Evolutionary conservation across 2,797 vertebrate genomes (phyloP).

Genomic region (Gambusia yucatana): DNA sequence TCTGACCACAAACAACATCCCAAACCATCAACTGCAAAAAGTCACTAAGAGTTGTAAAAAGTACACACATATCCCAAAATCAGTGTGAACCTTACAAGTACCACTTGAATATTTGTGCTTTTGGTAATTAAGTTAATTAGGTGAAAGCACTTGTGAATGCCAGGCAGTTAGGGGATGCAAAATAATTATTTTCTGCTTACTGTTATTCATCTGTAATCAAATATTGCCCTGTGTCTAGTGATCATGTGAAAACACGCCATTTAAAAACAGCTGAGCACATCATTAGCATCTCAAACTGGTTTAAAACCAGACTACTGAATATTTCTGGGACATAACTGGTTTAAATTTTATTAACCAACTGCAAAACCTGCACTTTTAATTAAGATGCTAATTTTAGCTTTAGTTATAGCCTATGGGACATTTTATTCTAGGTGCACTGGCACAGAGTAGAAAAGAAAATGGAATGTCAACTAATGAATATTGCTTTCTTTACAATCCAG

Average conservation of each 20-base stretch:
- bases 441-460: constrained; percentile 19
- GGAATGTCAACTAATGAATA: constrained; percentile 48
- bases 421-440: constrained; percentile 27
- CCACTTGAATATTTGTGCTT: constrained; percentile 53
- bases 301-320: neutral
- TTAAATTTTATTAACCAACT: neutral
- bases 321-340: neutral
- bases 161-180: constrained; percentile 39
- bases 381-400: neutral
- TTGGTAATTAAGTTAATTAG: constrained; percentile 64
- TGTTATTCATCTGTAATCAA: neutral
- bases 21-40: neutral
- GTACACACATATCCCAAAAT: constrained; percentile 33
- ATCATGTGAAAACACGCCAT: neutral
- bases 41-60: constrained; percentile 3
- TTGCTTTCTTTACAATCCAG: constrained; percentile 53
- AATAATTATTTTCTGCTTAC: constrained; percentile 42
- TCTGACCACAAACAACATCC: neutral
- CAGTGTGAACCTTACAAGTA: constrained; percentile 24
- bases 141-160: constrained; percentile 49
- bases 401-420: neutral
- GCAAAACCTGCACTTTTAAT: neutral
- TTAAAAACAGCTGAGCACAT: neutral
- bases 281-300: neutral
- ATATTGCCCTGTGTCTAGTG: constrained; percentile 10